Conservation (phyloP, 1,140 invertebrate genomes). For the Myzus persicae region DNA sequence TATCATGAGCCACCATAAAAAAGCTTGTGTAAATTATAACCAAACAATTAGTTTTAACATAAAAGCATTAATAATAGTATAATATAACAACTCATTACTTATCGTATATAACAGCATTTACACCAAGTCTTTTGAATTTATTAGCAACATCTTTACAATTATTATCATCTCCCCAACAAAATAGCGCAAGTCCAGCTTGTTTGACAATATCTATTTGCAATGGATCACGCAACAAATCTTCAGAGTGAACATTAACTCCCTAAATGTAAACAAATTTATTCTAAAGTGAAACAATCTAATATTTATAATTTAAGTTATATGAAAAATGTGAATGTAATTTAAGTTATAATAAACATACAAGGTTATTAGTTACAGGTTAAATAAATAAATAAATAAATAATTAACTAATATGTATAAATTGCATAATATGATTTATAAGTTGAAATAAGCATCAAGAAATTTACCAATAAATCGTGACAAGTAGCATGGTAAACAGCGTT, state of each 20-base stretch:
- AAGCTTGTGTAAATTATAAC: neutral
- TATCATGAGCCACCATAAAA: neutral
- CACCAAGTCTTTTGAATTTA: slow-evolving; percentile 82
- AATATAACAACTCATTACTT: slow-evolving; percentile 67
- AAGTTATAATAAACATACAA: neutral
- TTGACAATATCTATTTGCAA: slow-evolving; percentile 76
- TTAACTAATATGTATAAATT: neutral
- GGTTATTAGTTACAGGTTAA: neutral
- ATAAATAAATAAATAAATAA: neutral
- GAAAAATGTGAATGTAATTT: too few relatives aligned
- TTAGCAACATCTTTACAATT: slow-evolving; percentile 88
- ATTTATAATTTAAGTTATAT: neutral
- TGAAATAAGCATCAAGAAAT: slow-evolving; percentile 33
- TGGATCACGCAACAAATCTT: slow-evolving; percentile 86
- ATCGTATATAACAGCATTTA: slow-evolving; percentile 94
- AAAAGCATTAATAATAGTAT: neutral
- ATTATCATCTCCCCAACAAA: slow-evolving; percentile 97
- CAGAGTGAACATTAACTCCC: slow-evolving; percentile 91
- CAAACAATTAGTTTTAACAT: neutral
- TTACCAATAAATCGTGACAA: slow-evolving; percentile 76
- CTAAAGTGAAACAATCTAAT: neutral
- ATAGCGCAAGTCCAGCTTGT: slow-evolving; percentile 82
- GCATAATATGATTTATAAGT: neutral
- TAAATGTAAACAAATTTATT: slow-evolving; percentile 60
- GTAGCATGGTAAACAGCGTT: slow-evolving; percentile 84